Conservation (phyloP, 2,888 invertebrate species). For the Tipula helvola region DNA sequence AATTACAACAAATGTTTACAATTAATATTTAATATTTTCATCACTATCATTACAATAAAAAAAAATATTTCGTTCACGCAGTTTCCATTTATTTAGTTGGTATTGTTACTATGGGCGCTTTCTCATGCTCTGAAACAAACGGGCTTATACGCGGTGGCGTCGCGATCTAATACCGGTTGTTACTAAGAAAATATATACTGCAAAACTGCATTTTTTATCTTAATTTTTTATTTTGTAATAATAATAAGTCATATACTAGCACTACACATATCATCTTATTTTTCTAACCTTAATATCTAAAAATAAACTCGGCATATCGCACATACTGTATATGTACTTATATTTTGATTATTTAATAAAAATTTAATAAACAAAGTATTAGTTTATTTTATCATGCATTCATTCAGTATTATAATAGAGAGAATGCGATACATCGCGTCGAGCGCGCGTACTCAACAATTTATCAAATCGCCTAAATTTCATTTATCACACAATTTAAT, state of each 20-base stretch:
- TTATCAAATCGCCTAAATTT: not conserved
- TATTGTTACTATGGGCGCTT: not conserved
- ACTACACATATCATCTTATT: not conserved
- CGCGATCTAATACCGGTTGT: not conserved
- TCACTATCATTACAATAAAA: not conserved
- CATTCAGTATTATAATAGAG: not conserved
- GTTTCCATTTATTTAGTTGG: not conserved
- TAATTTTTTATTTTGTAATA: not conserved
- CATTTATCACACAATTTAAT: not conserved
- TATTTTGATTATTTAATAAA: not conserved
- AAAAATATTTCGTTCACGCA: not conserved
- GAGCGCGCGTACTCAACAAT: not conserved
- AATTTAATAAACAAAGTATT: not conserved
- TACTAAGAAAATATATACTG: not conserved
- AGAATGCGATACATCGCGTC: not conserved
- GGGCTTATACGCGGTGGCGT: not conserved
- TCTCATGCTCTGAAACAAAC: not conserved
- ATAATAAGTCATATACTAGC: not conserved
- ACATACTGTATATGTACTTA: not conserved
- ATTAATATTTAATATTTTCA: too few species aligned
- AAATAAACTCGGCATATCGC: not conserved
- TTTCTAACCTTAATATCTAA: slow-evolving; percentile 4
- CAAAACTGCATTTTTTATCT: not conserved
- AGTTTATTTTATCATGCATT: not conserved
- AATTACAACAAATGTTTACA: not conserved